Percentiles rank a stretch among this genome's conserved stretches.
phyloP scores from a whole-genome alignment of 2,113 vertebrate species.

The Corydoras maculifer region DNA sequence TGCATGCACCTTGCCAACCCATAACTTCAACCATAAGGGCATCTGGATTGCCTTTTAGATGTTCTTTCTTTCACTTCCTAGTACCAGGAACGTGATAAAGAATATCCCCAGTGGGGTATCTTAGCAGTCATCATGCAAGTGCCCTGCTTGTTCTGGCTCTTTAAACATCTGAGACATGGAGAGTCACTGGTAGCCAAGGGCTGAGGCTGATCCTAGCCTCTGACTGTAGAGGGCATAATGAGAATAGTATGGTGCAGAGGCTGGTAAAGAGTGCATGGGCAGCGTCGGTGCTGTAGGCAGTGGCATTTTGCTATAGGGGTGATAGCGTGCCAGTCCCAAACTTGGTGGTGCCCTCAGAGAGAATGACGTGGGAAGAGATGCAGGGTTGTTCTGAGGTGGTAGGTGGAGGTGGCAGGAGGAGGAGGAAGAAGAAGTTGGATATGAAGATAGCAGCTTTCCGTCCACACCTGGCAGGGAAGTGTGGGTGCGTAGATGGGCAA shows the following conservation, averaged over 20 bases:
- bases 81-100: not conserved
- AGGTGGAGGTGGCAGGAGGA: constrained; percentile 87
- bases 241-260: constrained; percentile 87
- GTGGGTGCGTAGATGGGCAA: constrained; percentile 90
- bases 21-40: not conserved
- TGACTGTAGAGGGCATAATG: constrained; percentile 93
- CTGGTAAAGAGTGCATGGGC: constrained; percentile 78
- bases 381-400: constrained; percentile 76
- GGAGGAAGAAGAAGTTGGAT: constrained; percentile 54
- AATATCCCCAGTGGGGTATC: constrained; percentile 20
- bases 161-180: constrained; percentile 12
- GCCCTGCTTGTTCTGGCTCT: constrained; percentile 19
- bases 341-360: constrained; percentile 85
- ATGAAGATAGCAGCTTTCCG: constrained; percentile 80
- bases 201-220: constrained; percentile 87
- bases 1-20: constrained; percentile 48
- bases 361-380: constrained; percentile 74
- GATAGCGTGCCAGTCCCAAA: constrained; percentile 89
- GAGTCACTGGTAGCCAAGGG: constrained; percentile 85
- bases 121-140: constrained; percentile 33
- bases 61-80: constrained; percentile 1
- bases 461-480: constrained; percentile 81
- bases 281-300: constrained; percentile 78
- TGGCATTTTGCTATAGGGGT: constrained; percentile 91
- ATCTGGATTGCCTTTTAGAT: constrained; percentile 3